A percentile compares a stretch with the other conserved stretches of the same genome.
These are phyloP conservation scores for Terrapene triunguis DNA, from an alignment of 2,113 vertebrate genomes.

Conservation along the genomic window DNA sequence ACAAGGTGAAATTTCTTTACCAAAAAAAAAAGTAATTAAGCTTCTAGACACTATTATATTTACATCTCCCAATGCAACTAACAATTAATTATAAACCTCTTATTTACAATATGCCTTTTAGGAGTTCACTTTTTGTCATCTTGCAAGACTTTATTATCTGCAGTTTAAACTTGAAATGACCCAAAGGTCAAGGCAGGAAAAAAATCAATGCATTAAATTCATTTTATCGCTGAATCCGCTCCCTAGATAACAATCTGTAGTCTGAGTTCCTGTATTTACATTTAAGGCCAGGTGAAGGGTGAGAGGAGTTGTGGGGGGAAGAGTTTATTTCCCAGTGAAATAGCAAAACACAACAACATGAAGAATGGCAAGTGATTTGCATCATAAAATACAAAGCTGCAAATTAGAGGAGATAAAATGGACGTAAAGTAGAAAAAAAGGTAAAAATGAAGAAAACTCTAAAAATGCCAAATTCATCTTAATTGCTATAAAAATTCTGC, in stretches of 20 bases:
- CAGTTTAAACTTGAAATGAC: constrained; percentile 3
- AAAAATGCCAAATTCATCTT: neutral
- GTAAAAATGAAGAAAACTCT: neutral
- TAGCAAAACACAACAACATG: neutral
- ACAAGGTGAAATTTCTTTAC: neutral
- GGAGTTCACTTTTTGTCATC: constrained; percentile 8
- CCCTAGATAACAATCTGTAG: neutral
- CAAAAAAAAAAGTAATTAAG: neutral
- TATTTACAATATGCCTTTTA: constrained; percentile 33
- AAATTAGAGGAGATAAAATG: neutral
- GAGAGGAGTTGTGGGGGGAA: too few species aligned
- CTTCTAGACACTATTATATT: neutral
- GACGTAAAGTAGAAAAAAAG: neutral
- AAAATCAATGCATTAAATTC: constrained; percentile 33
- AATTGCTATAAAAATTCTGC: neutral
- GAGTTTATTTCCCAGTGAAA: neutral
- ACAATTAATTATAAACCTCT: neutral
- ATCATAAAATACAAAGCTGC: neutral
- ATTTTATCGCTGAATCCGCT: constrained; percentile 11
- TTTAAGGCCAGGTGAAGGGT: neutral
- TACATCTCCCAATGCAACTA: neutral
- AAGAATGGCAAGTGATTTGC: neutral
- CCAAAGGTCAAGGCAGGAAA: neutral
- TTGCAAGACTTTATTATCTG: constrained; percentile 4
- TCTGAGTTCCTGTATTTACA: neutral